phyloP scores from a whole-genome alignment of 2,797 vertebrate species.

The Selene dorsalis region DNA sequence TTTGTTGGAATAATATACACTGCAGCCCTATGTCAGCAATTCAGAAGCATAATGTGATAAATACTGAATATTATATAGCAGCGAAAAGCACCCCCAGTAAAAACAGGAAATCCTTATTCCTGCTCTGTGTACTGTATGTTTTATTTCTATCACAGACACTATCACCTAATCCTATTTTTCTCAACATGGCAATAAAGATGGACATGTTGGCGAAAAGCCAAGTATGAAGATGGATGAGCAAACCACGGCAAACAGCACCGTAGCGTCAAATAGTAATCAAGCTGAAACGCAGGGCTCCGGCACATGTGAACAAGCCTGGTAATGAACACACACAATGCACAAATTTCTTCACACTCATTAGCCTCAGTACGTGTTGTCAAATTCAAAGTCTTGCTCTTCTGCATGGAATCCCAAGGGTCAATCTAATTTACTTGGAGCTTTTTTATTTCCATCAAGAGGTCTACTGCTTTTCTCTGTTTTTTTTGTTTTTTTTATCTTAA shows the following conservation, averaged over 20 bases:
- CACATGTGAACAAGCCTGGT: constrained; percentile 8
- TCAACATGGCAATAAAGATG: constrained; percentile 62
- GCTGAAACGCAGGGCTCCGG: constrained; percentile 33
- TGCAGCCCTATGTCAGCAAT: constrained; percentile 43
- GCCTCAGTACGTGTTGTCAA: constrained; percentile 21
- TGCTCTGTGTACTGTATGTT: constrained; percentile 48
- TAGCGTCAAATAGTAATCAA: constrained; percentile 52
- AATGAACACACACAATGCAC: constrained; percentile 29
- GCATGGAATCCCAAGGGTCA: constrained; percentile 39
- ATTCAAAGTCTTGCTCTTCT: constrained; percentile 21
- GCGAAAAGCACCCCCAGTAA: constrained; percentile 35
- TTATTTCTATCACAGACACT: constrained; percentile 48
- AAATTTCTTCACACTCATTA: constrained; percentile 42
- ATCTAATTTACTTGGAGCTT: constrained; percentile 51
- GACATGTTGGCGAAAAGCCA: constrained; percentile 51
- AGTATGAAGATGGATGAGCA: constrained; percentile 58
- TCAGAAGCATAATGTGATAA: constrained; percentile 49
- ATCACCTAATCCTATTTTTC: constrained; percentile 51
- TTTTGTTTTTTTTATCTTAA: constrained; percentile 18
- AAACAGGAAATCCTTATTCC: constrained; percentile 46
- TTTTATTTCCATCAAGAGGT: constrained; percentile 39
- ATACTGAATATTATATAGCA: constrained; percentile 57
- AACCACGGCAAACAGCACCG: constrained; percentile 29
- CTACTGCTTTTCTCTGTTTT: constrained; percentile 24
- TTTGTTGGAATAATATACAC: constrained; percentile 47